Evolutionary conservation across 2,113 vertebrate genomes (phyloP), one percentile per base, ranked within the genome.

Genomic region (Microtus pennsylvanicus): DNA sequence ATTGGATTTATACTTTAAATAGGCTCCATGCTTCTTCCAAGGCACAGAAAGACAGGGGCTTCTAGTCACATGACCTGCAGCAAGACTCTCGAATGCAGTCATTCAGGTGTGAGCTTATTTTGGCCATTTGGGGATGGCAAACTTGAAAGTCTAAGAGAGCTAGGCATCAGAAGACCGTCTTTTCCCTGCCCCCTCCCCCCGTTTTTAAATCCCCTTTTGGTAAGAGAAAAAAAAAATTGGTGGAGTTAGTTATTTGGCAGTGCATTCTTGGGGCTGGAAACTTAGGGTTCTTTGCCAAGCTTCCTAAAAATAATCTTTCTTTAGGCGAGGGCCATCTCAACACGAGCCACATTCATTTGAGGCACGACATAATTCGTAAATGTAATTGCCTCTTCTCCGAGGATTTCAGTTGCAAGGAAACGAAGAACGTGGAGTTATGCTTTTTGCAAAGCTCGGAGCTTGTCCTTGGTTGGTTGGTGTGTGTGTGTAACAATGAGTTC

Each of bases 281-380:
- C 63, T 74, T 94, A 70, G 52, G 89, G 94, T 90, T 94, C 33
- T 77, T 93, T 86, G 96, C 96, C 96, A 96, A 98, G 47, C 90
- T 95, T 90, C 89, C 94, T 97, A 97, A 97, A 97, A 97, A 93
- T 88, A 91, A 77, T 87, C 92, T 91, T 94, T 96, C 95, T 92
- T 76, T 65, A 87, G 94, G 94, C 92, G 0, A 94, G 81, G 38
- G 81, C 90, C 96, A 91, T 91, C 92, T 89, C 86, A 35, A 87
- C 92, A 42, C 14, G 86, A 95, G 77, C 93, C 76, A 5, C 1
- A 30, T 78, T 89, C 26, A 22, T 75, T 91, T 26, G 22, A 92
- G 93, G 90, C 81, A 87, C 0, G 1, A 17, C 94, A 83, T 86
- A 91, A 78, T 95, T 94, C 3, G 2, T 89, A 78, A 89, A 87